phyloP scores from a whole-genome alignment of 2,797 vertebrate genomes.

The Podarcis lilfordi region DNA sequence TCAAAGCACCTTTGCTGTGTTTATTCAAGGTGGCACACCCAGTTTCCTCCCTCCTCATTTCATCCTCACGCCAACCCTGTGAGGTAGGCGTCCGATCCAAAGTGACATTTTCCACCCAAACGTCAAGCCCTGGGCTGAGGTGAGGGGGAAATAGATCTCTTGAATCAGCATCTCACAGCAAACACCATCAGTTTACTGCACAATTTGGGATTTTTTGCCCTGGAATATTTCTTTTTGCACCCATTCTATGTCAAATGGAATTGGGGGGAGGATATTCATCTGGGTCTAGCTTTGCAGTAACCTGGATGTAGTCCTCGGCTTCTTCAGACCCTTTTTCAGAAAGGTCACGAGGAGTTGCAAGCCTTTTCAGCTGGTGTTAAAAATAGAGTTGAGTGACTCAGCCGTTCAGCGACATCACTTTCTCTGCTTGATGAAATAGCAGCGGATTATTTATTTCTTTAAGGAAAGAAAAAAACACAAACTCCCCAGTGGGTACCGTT shows the following conservation, averaged over 20 bases:
- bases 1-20: too few relatives aligned
- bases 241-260: not conserved
- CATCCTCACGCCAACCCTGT: too few relatives aligned
- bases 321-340: not conserved
- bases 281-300: not conserved
- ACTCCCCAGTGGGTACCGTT: not conserved
- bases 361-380: slow-evolving; percentile 22
- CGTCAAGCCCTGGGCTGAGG: not conserved
- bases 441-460: not conserved
- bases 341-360: slow-evolving; percentile 1
- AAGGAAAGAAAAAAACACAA: not conserved
- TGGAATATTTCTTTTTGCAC: not conserved
- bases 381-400: not conserved
- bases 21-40: too few relatives aligned
- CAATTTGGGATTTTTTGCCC: not conserved
- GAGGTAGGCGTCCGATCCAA: not conserved
- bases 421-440: not conserved
- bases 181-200: not conserved
- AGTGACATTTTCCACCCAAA: not conserved
- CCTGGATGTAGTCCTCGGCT: slow-evolving; percentile 2
- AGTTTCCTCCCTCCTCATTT: too few relatives aligned
- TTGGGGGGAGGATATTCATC: not conserved
- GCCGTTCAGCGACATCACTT: slow-evolving; percentile 16
- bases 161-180: not conserved
- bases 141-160: not conserved